Conservation (phyloP, 2,797 vertebrate genomes). For the Odontamblyopus rebecca region DNA sequence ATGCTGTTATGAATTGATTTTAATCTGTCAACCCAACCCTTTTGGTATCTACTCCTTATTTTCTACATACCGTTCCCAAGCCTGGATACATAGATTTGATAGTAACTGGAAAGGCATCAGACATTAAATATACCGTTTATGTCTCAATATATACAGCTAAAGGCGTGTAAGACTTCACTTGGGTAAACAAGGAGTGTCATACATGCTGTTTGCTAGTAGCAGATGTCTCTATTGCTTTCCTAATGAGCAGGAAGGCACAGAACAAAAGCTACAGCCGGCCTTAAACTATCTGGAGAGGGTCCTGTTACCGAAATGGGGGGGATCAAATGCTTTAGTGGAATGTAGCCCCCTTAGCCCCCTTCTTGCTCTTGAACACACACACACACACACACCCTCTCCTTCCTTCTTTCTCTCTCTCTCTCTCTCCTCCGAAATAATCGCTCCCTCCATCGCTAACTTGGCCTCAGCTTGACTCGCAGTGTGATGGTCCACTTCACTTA, state of each 20-base stretch:
- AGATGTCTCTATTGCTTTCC: slow-evolving; percentile 29
- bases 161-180: neutral
- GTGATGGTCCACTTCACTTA: slow-evolving; percentile 84
- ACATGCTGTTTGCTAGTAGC: slow-evolving; percentile 3
- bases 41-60: neutral
- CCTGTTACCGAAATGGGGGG: slow-evolving; percentile 54
- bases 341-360: slow-evolving; percentile 43
- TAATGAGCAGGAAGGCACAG: slow-evolving; percentile 20
- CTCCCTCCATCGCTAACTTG: slow-evolving; percentile 73
- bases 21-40: too few species aligned
- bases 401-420: slow-evolving; percentile 22
- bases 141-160: neutral
- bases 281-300: slow-evolving; percentile 46
- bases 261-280: slow-evolving; percentile 11
- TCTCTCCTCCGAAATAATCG: slow-evolving; percentile 53
- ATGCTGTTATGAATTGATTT: too few species aligned
- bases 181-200: neutral
- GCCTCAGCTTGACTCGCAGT: slow-evolving; percentile 75
- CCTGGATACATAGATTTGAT: neutral
- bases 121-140: neutral
- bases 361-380: slow-evolving; percentile 14
- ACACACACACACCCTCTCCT: slow-evolving; percentile 40
- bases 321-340: slow-evolving; percentile 58
- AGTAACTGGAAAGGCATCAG: neutral
- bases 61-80: neutral